Evolutionary conservation across 1,140 invertebrate species (phyloP), one percentile per base, ranked within the genome.

Genomic region (Magallana ariakensis): DNA sequence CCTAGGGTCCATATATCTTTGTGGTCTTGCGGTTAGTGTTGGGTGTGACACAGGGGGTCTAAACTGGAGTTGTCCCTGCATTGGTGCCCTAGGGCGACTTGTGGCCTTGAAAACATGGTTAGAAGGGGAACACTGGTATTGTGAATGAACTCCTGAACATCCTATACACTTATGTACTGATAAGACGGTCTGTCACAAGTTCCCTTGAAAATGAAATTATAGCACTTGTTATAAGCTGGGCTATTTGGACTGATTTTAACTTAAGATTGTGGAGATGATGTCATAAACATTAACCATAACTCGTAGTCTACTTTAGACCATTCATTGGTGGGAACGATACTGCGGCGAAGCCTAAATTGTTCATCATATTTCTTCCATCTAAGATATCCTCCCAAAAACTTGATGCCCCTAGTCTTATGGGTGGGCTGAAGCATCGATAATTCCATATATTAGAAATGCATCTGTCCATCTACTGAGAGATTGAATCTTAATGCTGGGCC

Each of bases 361-460:
- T 33, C 33, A 33, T 33, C 33, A 33, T 33, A 33, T 33, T 33
- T 33, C 33, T 33, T 33, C 5, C 33, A 33, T 33, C 33, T 33
- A 1, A 33, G 5, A 33, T 33, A 1, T 33, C 33, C 33, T 1
- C 33, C 33, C 33, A 1, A 0, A 0, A 33, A 3, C 33, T 33
- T 33, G 33, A 33, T 1, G 33, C 5, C 33, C 33, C 33, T 22
- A 19, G 7, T 2, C 16, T 13, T 58, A 46, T 33, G 84, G 46
- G 15, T 80, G 84, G 54, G 54, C 70, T 56, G 54, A 55, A 80
- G 53, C 33, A 80, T 80, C 57, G 15, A 85, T 85, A 10, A n/a
- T 57, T 0, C n/a, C 55, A 55, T 80, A 85, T 55, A 85, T 22
- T 15, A 85, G 26, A 54, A 85, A 85, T 53, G 84, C 70, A 80